These are phyloP conservation scores for Spinus olivaceus DNA, from an alignment of 2,797 vertebrate genomes.

Conservation along the genomic window DNA sequence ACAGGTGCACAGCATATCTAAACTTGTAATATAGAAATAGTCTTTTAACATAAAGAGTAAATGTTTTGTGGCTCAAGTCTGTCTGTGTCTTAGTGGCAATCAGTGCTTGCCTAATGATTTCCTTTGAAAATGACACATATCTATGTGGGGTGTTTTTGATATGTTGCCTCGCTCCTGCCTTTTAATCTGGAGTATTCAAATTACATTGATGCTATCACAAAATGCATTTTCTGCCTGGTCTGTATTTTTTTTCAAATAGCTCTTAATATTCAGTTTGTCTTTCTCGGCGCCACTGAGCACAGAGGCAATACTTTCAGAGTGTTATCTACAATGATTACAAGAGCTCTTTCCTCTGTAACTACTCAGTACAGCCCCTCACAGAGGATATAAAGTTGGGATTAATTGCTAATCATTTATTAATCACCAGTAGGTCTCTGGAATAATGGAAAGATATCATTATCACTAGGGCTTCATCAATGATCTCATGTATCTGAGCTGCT, in stretches of 20 bases:
- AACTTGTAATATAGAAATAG: neutral
- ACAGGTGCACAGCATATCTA: neutral
- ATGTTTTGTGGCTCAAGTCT: neutral
- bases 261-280: neutral
- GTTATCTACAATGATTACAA: neutral
- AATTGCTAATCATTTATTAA: slow-evolving; percentile 4
- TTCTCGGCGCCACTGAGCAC: neutral
- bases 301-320: neutral
- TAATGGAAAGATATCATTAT: neutral
- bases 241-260: neutral
- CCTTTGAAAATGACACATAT: neutral
- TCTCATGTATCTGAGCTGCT: neutral
- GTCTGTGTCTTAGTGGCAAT: neutral
- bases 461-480: neutral
- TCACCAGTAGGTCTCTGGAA: neutral
- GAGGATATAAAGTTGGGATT: neutral
- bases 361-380: neutral
- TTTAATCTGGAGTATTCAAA: neutral
- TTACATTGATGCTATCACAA: neutral
- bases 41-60: neutral
- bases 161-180: neutral
- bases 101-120: neutral
- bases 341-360: neutral
- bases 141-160: neutral
- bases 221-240: neutral